Conservation (phyloP, 2,888 invertebrate species). For the Acleris sparsana region DNA sequence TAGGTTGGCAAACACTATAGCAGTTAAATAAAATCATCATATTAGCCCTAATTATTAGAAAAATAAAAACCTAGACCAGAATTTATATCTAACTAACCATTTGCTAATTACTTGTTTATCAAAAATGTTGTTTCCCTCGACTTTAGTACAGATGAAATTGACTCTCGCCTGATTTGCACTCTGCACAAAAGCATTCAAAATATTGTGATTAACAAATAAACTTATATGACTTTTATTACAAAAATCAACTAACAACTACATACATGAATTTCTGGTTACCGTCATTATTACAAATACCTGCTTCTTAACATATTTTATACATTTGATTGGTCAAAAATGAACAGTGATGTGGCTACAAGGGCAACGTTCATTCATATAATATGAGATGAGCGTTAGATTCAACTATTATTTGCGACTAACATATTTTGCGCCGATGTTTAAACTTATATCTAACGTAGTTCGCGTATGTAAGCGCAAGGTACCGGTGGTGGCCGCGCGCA, state of each 20-base stretch:
- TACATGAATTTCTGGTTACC: slow-evolving; percentile 60
- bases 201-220: slow-evolving; percentile 52
- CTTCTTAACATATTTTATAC: slow-evolving; percentile 64
- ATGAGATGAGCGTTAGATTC: slow-evolving; percentile 24
- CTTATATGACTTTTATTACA: slow-evolving; percentile 55
- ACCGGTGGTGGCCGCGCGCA: slow-evolving; percentile 5
- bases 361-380: slow-evolving; percentile 7
- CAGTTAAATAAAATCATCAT: slow-evolving; percentile 40
- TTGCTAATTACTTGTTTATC: slow-evolving; percentile 45
- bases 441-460: slow-evolving; percentile 21
- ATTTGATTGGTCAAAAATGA: slow-evolving; percentile 60
- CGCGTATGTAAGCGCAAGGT: slow-evolving; percentile 7
- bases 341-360: slow-evolving; percentile 36
- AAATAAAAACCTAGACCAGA: slow-evolving; percentile 66
- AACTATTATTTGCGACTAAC: slow-evolving; percentile 20
- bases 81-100: slow-evolving; percentile 61
- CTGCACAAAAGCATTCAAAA: slow-evolving; percentile 44
- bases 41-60: slow-evolving; percentile 52
- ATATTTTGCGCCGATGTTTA: slow-evolving; percentile 23
- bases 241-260: slow-evolving; percentile 62
- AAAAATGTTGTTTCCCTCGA: slow-evolving; percentile 25
- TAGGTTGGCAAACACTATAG: slow-evolving; percentile 40
- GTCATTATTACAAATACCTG: slow-evolving; percentile 62
- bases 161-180: slow-evolving; percentile 43
- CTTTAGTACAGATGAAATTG: slow-evolving; percentile 40